Evolutionary conservation across 2,888 invertebrate species (phyloP), one percentile per base, ranked within the genome.

Genomic region (Eilema caniola): DNA sequence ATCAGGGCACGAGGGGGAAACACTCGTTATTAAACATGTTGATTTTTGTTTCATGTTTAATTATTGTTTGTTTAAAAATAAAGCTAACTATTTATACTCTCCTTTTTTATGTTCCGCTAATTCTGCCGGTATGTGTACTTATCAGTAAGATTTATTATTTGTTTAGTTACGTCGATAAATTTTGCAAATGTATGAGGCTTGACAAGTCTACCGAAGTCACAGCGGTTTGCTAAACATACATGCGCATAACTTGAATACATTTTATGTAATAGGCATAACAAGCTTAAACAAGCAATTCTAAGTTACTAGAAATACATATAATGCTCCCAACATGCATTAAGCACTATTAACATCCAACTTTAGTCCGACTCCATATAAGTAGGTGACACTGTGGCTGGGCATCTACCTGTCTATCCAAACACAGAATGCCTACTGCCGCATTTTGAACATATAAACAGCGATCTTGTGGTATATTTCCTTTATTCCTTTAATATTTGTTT

Each of bases 321-420:
- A 71, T 70, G 56, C 53, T 31, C 62, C 69, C 62, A 80, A 64
- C 63, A 75, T 74, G 70, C 37, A 69, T 72, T 63, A 73, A 56
- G 41, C 62, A 31, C 62, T 71, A 82, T 83, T 82, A 82, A 62
- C 82, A 82, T 82, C 66, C 62, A 62, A 78, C 66, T 82, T 80
- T 82, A 82, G 82, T 70, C 70, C 69, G 63, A 63, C 66, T 57
- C 82, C 82, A 37, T 81, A 76, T 76, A 75, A 11, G 76, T 7
- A 4, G 41, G 63, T 71, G 71, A 77, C 67, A 74, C 78, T 73
- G 77, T 77, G 63, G 69, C 60, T 71, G 66, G 66, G 31, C 70
- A 64, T 78, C 81, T 84, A 86, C 85, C 86, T 82, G 85, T 83
- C 78, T 85, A 53, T 70, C 86, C 85, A 76, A 85, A 85, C 78